Percentiles rank a stretch among this genome's conserved stretches.
Conservation (phyloP, 2,888 invertebrate species). For the Oxycera nigricornis region DNA sequence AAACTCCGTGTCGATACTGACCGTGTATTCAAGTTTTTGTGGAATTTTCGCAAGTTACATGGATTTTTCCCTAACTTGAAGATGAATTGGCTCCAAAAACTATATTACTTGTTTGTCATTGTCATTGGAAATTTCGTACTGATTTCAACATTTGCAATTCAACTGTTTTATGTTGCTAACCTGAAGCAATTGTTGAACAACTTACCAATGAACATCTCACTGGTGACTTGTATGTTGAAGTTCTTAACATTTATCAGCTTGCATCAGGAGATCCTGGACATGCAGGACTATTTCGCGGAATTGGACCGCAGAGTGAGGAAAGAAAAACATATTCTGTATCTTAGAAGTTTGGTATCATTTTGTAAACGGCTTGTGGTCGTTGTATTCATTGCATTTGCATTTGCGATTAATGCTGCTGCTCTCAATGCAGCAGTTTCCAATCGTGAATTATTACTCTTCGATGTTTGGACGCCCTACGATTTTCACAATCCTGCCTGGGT, state of each 20-base stretch:
- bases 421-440: constrained; percentile 1
- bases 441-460: not conserved
- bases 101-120: not conserved
- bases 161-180: not conserved
- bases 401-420: not conserved
- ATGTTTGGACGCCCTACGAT: constrained; percentile 31
- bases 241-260: not conserved
- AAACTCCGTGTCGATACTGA: not conserved
- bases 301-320: not conserved
- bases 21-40: not conserved
- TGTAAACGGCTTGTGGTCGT: not conserved
- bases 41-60: not conserved
- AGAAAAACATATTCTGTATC: not conserved
- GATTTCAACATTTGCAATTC: not conserved
- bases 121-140: not conserved
- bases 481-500: not conserved
- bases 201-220: constrained; percentile 4
- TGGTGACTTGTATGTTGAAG: not conserved
- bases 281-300: not conserved
- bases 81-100: not conserved
- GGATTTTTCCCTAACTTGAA: not conserved
- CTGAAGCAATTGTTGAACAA: not conserved
- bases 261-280: not conserved
- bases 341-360: not conserved
- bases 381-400: not conserved